A percentile compares a stretch with the other conserved stretches of the same genome.
Evolutionary conservation across 2,797 vertebrate genomes (phyloP).

Genomic region (Silurus lanzhouensis): DNA sequence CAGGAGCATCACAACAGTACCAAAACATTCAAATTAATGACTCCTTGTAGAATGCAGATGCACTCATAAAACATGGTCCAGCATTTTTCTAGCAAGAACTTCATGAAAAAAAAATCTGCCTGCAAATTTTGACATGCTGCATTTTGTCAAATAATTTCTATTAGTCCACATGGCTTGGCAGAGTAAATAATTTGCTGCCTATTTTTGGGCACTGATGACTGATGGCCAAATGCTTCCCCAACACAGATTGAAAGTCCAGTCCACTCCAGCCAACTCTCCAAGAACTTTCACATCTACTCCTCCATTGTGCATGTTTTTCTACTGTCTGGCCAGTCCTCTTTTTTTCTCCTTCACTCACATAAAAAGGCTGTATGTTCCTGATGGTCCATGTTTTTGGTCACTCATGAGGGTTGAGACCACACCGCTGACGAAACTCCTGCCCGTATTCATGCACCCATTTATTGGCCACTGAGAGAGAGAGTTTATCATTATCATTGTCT

Average conservation of each 20-base stretch:
- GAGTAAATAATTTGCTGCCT: slow-evolving; percentile 52
- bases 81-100: too few relatives aligned
- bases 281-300: background rate
- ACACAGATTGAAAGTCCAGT: background rate
- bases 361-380: slow-evolving; percentile 62
- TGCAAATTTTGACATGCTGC: too few relatives aligned
- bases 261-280: slow-evolving; percentile 42
- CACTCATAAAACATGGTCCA: too few relatives aligned
- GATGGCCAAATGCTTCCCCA: slow-evolving; percentile 44
- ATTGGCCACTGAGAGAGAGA: slow-evolving; percentile 84
- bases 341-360: slow-evolving; percentile 22
- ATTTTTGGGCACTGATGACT: slow-evolving; percentile 10
- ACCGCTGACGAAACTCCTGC: slow-evolving; percentile 88
- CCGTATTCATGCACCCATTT: slow-evolving; percentile 94
- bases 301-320: slow-evolving; percentile 41
- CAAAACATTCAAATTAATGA: too few relatives aligned
- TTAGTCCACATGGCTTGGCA: slow-evolving; percentile 7
- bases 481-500: too few relatives aligned
- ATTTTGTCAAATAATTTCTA: background rate
- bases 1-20: too few relatives aligned
- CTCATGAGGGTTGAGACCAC: slow-evolving; percentile 77
- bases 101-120: too few relatives aligned
- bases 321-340: background rate
- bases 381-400: slow-evolving; percentile 80
- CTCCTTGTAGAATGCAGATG: too few relatives aligned